Conservation (phyloP, 2,113 vertebrate genomes). For the Bombycilla garrulus region DNA sequence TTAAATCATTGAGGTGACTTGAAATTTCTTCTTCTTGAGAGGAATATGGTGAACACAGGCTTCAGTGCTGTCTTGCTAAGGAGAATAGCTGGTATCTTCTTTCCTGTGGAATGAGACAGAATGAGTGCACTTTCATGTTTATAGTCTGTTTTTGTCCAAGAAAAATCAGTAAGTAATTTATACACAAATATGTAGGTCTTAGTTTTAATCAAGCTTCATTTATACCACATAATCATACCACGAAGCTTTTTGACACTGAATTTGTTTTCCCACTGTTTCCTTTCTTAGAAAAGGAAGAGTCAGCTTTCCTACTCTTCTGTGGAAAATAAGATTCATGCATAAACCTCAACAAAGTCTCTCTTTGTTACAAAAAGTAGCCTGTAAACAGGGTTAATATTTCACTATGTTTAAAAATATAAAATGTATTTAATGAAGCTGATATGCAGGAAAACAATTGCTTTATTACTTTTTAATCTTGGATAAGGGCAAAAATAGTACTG, state of each 20-base stretch:
- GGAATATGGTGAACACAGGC: neutral
- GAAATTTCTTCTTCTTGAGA: neutral
- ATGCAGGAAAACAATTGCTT: neutral
- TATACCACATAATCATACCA: neutral
- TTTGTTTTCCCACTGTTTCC: neutral
- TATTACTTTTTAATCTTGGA: neutral
- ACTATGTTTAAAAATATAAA: neutral
- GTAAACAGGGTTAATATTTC: neutral
- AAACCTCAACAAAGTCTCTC: neutral
- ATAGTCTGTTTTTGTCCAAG: neutral
- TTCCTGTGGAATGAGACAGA: neutral
- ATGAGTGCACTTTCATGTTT: neutral
- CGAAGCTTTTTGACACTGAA: neutral
- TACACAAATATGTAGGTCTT: neutral
- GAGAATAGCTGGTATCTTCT: neutral
- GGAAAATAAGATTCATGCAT: neutral
- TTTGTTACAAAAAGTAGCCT: neutral
- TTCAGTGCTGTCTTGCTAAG: neutral
- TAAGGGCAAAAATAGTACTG: neutral
- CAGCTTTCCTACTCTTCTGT: neutral
- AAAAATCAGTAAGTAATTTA: neutral
- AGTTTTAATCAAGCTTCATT: neutral
- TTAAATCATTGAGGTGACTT: neutral
- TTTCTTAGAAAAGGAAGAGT: neutral
- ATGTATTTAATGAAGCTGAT: neutral